These are phyloP conservation scores for Acanthurus lineatus DNA, from an alignment of 2,797 vertebrate genomes.

Conservation along the genomic window DNA sequence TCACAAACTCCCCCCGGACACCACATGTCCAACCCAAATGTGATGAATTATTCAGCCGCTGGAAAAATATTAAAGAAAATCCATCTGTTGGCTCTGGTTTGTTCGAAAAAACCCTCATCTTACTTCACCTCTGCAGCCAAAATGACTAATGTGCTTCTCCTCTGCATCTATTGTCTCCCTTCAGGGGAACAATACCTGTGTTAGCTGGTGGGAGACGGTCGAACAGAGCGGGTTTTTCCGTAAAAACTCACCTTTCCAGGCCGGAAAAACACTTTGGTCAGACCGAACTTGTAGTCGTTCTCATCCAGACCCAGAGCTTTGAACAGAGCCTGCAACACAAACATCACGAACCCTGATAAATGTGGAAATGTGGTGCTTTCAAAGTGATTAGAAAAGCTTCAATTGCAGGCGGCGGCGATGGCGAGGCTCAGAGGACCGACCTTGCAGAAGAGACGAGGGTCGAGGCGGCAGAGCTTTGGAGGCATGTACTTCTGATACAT, in stretches of 20 bases:
- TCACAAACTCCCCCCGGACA: slow-evolving; percentile 25
- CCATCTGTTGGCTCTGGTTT: slow-evolving; percentile 52
- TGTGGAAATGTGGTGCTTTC: not conserved
- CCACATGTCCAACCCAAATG: slow-evolving; percentile 16
- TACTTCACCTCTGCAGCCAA: slow-evolving; percentile 43
- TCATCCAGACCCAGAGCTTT: slow-evolving; percentile 97
- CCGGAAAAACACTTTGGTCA: slow-evolving; percentile 97
- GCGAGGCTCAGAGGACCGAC: slow-evolving; percentile 68
- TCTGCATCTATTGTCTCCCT: slow-evolving; percentile 37
- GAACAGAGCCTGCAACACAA: slow-evolving; percentile 91
- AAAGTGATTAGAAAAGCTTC: fast-evolving
- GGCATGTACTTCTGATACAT: slow-evolving; percentile 99
- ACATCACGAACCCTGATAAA: not conserved
- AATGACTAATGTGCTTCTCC: slow-evolving; percentile 32
- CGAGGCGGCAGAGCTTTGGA: slow-evolving; percentile 92
- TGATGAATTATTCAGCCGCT: slow-evolving; percentile 68
- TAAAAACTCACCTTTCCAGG: slow-evolving; percentile 93
- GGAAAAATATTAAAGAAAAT: slow-evolving; percentile 44
- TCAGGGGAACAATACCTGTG: slow-evolving; percentile 17
- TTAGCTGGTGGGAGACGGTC: not conserved
- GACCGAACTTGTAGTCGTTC: slow-evolving; percentile 97
- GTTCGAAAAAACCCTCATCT: slow-evolving; percentile 23
- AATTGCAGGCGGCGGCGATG: no score
- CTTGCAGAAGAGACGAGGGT: slow-evolving; percentile 98
- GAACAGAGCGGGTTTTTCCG: not conserved